Conservation (phyloP, 2,113 vertebrate species). For the Albula glossodonta region DNA sequence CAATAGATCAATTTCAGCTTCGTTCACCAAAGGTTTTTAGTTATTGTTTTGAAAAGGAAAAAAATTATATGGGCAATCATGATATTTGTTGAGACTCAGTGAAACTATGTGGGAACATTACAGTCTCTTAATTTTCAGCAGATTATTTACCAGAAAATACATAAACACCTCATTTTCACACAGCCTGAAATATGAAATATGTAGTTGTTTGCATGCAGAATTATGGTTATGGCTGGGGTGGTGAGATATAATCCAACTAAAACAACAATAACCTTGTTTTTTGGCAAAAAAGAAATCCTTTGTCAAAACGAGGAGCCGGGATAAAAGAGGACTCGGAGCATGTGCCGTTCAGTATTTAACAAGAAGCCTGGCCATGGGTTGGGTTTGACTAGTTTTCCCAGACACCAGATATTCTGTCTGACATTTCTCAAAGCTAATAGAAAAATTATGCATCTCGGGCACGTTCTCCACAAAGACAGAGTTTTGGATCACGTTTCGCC, state of each 20-base stretch:
- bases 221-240: neutral
- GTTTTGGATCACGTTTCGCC: neutral
- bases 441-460: conserved; percentile 5
- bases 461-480: neutral
- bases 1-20: no score
- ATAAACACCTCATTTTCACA: neutral
- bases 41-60: no score
- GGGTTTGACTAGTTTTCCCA: conserved; percentile 13
- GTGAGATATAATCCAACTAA: neutral
- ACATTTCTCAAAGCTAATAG: neutral
- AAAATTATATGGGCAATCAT: no score
- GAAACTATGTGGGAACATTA: no score
- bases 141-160: neutral
- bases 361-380: neutral
- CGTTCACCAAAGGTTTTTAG: no score
- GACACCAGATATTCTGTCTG: neutral
- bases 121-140: neutral
- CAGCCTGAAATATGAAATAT: neutral
- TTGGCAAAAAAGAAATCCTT: conserved; percentile 12
- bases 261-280: conserved; percentile 3
- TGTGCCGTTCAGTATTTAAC: neutral
- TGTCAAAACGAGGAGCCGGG: neutral
- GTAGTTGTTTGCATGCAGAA: neutral
- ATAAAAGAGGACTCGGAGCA: neutral
- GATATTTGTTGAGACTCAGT: no score